Evolutionary conservation across 1,140 invertebrate genomes (phyloP).

Genomic region (Hermatobates lingyangjiaoensis): DNA sequence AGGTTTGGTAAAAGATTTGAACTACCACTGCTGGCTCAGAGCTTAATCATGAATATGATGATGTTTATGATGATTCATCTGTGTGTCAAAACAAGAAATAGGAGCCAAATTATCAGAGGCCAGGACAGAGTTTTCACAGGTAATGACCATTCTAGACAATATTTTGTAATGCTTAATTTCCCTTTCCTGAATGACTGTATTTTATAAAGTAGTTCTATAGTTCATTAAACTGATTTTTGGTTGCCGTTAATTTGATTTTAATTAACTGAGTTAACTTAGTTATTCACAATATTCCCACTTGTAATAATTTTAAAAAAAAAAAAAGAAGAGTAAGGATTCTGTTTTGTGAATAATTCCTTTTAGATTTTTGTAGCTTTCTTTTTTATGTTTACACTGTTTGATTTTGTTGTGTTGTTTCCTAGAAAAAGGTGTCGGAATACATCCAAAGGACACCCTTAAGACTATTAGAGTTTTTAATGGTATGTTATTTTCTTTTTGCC

Average conservation of each 20-base stretch:
- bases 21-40: constrained; percentile 83
- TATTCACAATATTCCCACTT: too few species aligned
- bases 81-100: constrained; percentile 72
- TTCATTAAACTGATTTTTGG: too few species aligned
- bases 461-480: constrained; percentile 5
- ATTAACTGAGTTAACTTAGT: too few species aligned
- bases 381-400: not conserved
- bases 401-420: constrained; percentile 4
- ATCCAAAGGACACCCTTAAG: constrained; percentile 1
- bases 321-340: too few species aligned
- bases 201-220: too few species aligned
- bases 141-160: constrained; percentile 24
- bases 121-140: constrained; percentile 70
- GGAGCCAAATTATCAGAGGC: constrained; percentile 55
- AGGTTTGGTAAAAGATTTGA: constrained; percentile 98
- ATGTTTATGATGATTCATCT: constrained; percentile 93
- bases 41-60: constrained; percentile 88
- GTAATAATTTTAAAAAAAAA: too few species aligned
- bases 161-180: not conserved
- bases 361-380: too few species aligned
- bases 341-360: too few species aligned
- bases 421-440: constrained; percentile 8
- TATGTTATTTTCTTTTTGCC: constrained; percentile 2
- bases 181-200: too few species aligned
- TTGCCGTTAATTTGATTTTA: too few species aligned